Base-by-base conservation (phyloP, 2,113 vertebrate genomes). In the Phylloscopus trochiloides region DNA sequence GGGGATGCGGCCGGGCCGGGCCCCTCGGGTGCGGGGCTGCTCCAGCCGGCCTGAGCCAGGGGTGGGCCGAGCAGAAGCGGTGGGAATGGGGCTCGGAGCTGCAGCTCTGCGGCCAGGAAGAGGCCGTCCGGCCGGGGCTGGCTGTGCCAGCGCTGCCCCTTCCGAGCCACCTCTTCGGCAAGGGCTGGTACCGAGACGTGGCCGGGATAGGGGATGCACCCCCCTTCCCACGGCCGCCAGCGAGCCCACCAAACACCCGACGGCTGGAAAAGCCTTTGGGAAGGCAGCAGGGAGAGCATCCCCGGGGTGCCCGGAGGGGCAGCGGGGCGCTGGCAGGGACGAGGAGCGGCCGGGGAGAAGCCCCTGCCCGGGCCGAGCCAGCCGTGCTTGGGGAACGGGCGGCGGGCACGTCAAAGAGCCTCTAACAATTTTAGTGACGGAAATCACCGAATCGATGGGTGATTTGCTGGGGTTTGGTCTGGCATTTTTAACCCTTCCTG, bases 401-500 rank as follows among this genome's bases (percentile, higher is more conserved):
- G 15, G 70, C 52, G 2, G 17, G n/a, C 45, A 5, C 36, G 80
- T n/a, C 57, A 34, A 83, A 18, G 16, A 12, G 12, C 68, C 68
- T 42, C 28, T 31, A 26, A 61, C 43, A 47, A 10, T 66, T 68
- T 36, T n/a, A 52, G 65, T 18, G 73, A 32, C 14, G 18, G 76
- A 38, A 74, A 87, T 55, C 45, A 68, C 86, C 48, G 28, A 86
- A 11, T 19, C 42, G 54, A 7, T 40, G 67, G 52, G n/a, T 48
- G 74, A 25, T 17, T 38, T 50, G 58, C 51, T 42, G 77, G 25
- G 1, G 67, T 92, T 61, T 50, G 38, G 42, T 47, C 24, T 45
- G 83, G 70, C 86, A 3, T 55, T 94, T 92, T 94, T 96, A 96
- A 95, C 94, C 86, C 88, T 89, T 91, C 83, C 81, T 77, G 57